Base-by-base conservation (phyloP, 2,888 invertebrate species). In the Pemphredon lugubris region DNA sequence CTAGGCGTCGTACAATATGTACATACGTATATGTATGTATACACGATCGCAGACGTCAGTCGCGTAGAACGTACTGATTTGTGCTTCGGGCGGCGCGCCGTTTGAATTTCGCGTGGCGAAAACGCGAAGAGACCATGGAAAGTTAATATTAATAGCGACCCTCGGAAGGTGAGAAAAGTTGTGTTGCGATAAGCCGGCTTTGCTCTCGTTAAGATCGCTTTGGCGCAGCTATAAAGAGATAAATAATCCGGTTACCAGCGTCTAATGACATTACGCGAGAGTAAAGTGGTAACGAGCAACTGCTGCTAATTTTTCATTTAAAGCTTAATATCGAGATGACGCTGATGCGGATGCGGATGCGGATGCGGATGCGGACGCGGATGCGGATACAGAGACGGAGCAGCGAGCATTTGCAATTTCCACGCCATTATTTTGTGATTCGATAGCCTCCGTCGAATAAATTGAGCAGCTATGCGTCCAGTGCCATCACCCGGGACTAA, bases 221-320 rank as follows among this genome's bases (percentile, higher is more conserved):
- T 64, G 64, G 45, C 65, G 32, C 40, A 32, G 55, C 42, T 65
- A 69, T 59, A 73, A 70, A 70, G 55, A 51, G 60, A 70, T 47
- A 70, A 73, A 65, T 60, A 70, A 70, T 70, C 40, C 30, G n/a
- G 34, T 65, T 73, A 70, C 39, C 50, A 60, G 51, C 54, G 60
- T 60, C 65, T 73, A 65, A 73, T 60, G 65, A 60, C 21, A 65
- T 73, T 70, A 65, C 14, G 53, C 47, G 11, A 34, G 37, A 65
- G 59, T 70, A 55, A 70, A 65, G 60, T 57, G 65, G 57, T 70
- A 70, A 73, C 73, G 73, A 73, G 70, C 65, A 40, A 54, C 70
- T 50, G 55, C 32, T 57, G 70, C 51, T 73, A 73, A 73, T 70
- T 70, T 73, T 65, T 70, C 70, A 73, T 70, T 70, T 50, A 48